These are phyloP conservation scores for Falcaria lacertinaria DNA, from an alignment of 2,888 invertebrate genomes.

Conservation along the genomic window DNA sequence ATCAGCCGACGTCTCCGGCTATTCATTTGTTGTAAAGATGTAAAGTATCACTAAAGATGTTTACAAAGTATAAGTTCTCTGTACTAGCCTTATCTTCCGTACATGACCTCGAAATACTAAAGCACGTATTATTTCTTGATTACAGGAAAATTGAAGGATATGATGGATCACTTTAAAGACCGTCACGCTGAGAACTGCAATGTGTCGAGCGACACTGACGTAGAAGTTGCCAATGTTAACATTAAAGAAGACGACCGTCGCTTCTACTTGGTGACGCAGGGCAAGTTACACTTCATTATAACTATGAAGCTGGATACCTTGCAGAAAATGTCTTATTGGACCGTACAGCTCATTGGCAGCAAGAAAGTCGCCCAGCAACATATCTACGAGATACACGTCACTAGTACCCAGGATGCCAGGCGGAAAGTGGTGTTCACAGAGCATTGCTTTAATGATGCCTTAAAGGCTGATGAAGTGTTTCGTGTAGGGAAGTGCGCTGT, in stretches of 20 bases:
- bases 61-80: not conserved
- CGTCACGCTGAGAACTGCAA: conserved; percentile 49
- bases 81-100: no score
- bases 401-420: conserved; percentile 48
- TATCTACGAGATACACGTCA: conserved; percentile 59
- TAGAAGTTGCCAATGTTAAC: conserved; percentile 39
- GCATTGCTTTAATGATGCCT: conserved; percentile 58
- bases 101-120: no score
- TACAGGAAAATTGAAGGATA: conserved; percentile 51
- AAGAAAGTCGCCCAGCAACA: conserved; percentile 53
- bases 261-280: conserved; percentile 47
- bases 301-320: conserved; percentile 58
- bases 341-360: conserved; percentile 59
- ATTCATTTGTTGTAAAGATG: no score
- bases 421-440: conserved; percentile 55
- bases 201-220: conserved; percentile 44
- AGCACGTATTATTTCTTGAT: conserved; percentile 6
- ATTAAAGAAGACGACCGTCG: conserved; percentile 47
- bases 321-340: conserved; percentile 61
- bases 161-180: conserved; percentile 63
- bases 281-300: conserved; percentile 53
- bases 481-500: conserved; percentile 54
- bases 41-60: no score
- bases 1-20: no score
- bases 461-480: conserved; percentile 58